Evolutionary conservation across 1,140 invertebrate species (phyloP).

Genomic region (Ooceraea biroi): DNA sequence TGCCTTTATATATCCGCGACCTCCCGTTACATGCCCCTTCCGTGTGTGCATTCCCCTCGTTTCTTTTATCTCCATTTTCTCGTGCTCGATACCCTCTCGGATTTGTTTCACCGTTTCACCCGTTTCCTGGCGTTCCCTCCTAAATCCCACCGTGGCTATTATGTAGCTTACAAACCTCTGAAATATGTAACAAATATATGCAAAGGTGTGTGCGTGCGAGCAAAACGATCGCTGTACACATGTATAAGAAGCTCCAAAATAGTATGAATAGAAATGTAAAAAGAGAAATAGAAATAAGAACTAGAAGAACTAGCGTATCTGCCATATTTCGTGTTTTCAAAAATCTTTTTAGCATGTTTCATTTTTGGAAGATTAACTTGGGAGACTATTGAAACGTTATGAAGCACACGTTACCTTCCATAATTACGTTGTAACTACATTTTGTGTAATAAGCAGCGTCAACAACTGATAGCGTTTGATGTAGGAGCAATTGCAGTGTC

Average conservation of each 20-base stretch:
- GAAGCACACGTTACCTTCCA: not conserved
- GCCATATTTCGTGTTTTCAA: no score
- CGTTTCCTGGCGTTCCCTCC: not conserved
- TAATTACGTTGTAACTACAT: constrained; percentile 1
- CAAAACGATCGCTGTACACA: not conserved
- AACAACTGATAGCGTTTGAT: constrained; percentile 33
- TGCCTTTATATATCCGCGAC: constrained; percentile 70
- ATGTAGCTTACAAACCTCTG: constrained; percentile 69
- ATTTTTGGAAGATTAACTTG: not conserved
- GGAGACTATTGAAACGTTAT: not conserved
- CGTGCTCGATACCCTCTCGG: not conserved
- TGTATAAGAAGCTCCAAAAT: constrained; percentile 73
- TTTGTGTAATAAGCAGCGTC: constrained; percentile 19
- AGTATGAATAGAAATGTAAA: no score
- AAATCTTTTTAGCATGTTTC: no score
- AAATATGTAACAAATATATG: constrained; percentile 45
- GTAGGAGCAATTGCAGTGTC: constrained; percentile 37
- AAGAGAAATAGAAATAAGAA: no score
- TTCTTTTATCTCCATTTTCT: constrained; percentile 55
- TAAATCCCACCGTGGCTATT: constrained; percentile 37
- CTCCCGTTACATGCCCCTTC: constrained; percentile 72
- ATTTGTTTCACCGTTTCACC: constrained; percentile 30
- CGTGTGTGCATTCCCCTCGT: constrained; percentile 67
- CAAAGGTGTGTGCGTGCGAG: constrained; percentile 12
- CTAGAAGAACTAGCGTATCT: no score